Conservation (phyloP, 2,888 invertebrate species). For the Sarcophaga rosellei region DNA sequence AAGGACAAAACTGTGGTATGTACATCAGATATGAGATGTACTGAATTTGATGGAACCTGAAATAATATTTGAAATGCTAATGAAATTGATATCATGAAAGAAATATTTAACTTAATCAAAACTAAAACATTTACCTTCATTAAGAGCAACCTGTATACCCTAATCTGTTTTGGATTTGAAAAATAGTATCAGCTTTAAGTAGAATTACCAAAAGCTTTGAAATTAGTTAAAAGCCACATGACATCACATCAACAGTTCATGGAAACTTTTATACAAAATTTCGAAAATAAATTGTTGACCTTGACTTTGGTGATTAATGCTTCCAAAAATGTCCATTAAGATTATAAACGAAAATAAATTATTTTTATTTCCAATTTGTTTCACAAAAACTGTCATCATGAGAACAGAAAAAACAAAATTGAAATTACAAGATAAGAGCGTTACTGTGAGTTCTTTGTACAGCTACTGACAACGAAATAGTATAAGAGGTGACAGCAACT, state of each 20-base stretch:
- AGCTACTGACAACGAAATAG: neutral
- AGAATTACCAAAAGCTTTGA: too few species aligned
- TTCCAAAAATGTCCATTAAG: neutral
- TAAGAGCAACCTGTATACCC: too few species aligned
- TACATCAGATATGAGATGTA: too few species aligned
- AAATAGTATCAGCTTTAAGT: too few species aligned
- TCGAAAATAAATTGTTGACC: neutral
- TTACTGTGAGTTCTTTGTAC: neutral
- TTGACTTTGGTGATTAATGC: neutral
- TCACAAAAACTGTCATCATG: neutral
- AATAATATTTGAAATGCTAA: too few species aligned
- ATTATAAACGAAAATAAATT: neutral
- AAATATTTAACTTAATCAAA: too few species aligned
- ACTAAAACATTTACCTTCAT: too few species aligned
- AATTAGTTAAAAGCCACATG: too few species aligned
- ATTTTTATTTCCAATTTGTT: neutral
- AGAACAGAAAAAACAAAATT: neutral
- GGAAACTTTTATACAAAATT: neutral
- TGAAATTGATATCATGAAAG: too few species aligned
- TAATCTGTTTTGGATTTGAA: too few species aligned
- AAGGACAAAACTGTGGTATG: too few species aligned
- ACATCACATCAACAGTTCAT: neutral
- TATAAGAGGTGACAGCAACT: neutral
- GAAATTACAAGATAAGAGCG: neutral
- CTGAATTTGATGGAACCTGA: too few species aligned